Conservation (phyloP, 2,888 invertebrate genomes). For the Acleris cristana region DNA sequence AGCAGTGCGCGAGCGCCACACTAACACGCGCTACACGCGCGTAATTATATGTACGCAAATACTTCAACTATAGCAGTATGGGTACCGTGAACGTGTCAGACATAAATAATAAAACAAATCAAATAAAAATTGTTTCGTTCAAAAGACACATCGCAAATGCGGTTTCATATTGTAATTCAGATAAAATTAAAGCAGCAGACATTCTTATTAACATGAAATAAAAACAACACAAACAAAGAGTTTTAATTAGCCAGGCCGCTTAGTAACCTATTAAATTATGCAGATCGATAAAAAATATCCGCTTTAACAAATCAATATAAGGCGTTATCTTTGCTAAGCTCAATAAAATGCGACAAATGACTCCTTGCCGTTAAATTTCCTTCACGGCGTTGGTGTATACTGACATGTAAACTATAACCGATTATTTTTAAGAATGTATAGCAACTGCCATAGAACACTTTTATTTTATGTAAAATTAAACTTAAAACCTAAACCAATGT, state of each 20-base stretch:
- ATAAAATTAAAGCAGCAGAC: not conserved
- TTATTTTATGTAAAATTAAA: slow-evolving; percentile 43
- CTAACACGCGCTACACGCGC: too few relatives aligned
- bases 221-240: slow-evolving; percentile 8
- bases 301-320: not conserved
- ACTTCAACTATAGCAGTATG: too few relatives aligned
- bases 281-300: slow-evolving; percentile 11
- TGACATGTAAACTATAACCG: not conserved
- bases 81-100: not conserved
- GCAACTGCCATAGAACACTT: slow-evolving; percentile 17
- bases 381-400: not conserved
- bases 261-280: slow-evolving; percentile 11
- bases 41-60: too few relatives aligned
- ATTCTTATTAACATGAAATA: not conserved
- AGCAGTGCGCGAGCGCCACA: too few relatives aligned
- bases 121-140: not conserved
- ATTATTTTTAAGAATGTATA: not conserved
- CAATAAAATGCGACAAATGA: slow-evolving; percentile 21
- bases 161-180: not conserved
- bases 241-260: slow-evolving; percentile 8
- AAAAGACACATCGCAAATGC: not conserved
- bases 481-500: slow-evolving; percentile 68
- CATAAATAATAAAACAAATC: not conserved
- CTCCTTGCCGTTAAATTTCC: not conserved
- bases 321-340: not conserved